These are phyloP conservation scores for Caenorhabditis inopinata DNA, from an alignment of 1,140 invertebrate species.

Conservation along the genomic window DNA sequence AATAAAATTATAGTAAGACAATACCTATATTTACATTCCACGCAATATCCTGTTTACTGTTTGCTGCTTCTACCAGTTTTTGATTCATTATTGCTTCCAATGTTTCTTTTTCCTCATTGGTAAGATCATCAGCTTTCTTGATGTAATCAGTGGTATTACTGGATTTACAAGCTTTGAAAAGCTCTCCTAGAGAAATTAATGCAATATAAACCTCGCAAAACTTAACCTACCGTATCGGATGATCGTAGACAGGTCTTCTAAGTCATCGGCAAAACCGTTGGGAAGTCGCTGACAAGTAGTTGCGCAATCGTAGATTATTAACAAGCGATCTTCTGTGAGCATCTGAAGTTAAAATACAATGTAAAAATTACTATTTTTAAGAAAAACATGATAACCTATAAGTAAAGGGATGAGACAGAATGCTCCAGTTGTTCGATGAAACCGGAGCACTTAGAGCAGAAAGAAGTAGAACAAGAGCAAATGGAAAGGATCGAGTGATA, in stretches of 20 bases:
- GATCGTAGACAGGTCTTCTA: neutral
- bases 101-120: neutral
- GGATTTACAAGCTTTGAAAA: neutral
- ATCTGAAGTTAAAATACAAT: neutral
- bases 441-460: neutral
- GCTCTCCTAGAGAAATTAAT: too few species aligned
- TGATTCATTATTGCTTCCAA: neutral
- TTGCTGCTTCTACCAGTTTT: neutral
- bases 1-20: too few species aligned
- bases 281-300: neutral
- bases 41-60: neutral
- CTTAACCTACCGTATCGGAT: conserved; percentile 6
- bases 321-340: neutral
- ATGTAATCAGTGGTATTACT: neutral
- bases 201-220: too few species aligned
- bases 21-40: conserved; percentile 12
- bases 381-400: neutral
- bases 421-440: neutral
- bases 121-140: neutral
- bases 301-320: neutral
- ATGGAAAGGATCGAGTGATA: neutral
- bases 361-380: neutral
- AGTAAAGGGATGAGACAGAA: neutral
- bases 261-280: neutral
- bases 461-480: neutral